Evolutionary conservation across 2,113 vertebrate genomes (phyloP).

Genomic region (Erythrolamprus reginae): DNA sequence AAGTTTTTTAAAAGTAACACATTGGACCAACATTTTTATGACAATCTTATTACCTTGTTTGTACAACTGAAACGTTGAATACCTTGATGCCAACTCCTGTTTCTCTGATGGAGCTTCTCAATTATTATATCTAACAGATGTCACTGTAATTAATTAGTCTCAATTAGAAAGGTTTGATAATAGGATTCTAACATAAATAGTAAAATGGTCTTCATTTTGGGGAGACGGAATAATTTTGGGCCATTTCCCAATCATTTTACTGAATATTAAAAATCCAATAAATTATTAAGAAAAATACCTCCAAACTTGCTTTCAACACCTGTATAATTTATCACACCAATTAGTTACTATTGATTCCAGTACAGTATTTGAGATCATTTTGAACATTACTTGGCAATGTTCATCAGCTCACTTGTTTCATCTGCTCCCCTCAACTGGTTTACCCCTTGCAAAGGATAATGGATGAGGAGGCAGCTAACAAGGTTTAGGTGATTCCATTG

Average conservation of each 20-base stretch:
- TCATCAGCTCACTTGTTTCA: not conserved
- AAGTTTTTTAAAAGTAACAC: not conserved
- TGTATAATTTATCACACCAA: not conserved
- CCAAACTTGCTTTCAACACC: not conserved
- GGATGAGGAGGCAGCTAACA: not conserved
- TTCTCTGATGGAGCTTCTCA: not conserved
- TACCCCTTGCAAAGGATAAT: not conserved
- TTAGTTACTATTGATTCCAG: not conserved
- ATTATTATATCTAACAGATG: not conserved
- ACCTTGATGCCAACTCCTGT: not conserved
- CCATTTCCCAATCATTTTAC: not conserved
- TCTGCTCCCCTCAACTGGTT: not conserved
- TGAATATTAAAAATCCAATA: not conserved
- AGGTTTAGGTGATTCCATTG: not conserved
- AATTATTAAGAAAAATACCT: not conserved
- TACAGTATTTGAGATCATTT: not conserved
- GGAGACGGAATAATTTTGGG: no score
- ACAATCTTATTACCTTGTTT: not conserved
- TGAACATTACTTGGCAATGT: not conserved
- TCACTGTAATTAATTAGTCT: not conserved
- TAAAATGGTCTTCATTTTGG: not conserved
- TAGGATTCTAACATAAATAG: not conserved
- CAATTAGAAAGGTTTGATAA: not conserved
- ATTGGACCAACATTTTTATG: not conserved
- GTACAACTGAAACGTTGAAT: not conserved